Evolutionary conservation across 2,888 invertebrate genomes (phyloP), one percentile per base, ranked within the genome.

Genomic region (Yponomeuta plumbellus): DNA sequence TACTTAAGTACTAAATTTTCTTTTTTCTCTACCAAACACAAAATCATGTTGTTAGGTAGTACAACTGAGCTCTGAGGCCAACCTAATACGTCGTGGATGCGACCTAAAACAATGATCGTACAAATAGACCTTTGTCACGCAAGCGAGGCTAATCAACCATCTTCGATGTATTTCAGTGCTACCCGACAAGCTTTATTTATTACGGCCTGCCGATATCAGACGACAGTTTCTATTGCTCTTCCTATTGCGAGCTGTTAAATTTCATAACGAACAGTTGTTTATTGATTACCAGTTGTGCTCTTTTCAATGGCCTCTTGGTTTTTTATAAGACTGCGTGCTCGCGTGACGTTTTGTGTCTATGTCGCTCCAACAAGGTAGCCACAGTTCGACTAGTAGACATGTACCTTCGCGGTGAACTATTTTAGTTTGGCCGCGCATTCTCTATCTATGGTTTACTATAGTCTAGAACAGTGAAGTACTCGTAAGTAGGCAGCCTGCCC

Each of bases 111-210:
- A 89, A 88, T 87, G 86, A 88, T 87, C 84, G 80, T 83, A 88
- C 90, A 88, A 91, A 91, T 90, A 89, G 89, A 80, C 80, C 75
- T 85, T 85, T 82, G 90, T 88, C 90, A 91, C 90, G 90, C 90
- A 76, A 91, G 70, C 73, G 71, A 70, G 74, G 75, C 82, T 88
- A 88, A 90, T 91, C 90, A 83, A 80, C 75, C 76, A 88, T 89
- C 88, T 81, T 72, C 77, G 77, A 76, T 85, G 86, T 86, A 79
- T 78, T 78, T 69, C 77, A 80, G 80, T 81, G 83, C 83, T 83
- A 84, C 85, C 75, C 84, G 75, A 83, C 85, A 84, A 80, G 75
- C 76, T 73, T 88, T 88, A 89, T 90, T 88, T 89, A 90, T 88
- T 88, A 90, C 88, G 84, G 80, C 75, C 80, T 77, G 73, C 80